Evolutionary conservation across 2,113 vertebrate genomes (phyloP), one percentile per base, ranked within the genome.

Genomic region (Pungitius pungitius): DNA sequence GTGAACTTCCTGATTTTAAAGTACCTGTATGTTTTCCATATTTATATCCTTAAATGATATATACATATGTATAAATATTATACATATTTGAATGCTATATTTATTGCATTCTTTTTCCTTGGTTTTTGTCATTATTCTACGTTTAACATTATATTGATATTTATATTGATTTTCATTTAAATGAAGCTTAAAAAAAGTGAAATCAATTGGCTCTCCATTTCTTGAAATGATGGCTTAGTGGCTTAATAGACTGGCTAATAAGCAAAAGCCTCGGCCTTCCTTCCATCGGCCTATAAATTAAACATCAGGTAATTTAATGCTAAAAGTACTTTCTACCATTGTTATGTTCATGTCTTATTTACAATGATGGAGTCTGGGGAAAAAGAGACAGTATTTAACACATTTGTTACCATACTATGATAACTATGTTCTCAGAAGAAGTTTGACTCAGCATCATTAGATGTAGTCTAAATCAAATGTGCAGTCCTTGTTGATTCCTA

Each of bases 401-500:
- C 56, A 42, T 35, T 4, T 0, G 0, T 14, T 2, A 8, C 6
- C 52, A 18, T 13, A 22, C 27, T 2, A 57, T 27, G 24, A 35
- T 26, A 22, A 62, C 26, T 51, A 0, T 49, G 42, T 62, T 52
- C 72, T 63, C 33, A 15, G 22, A 17, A 10, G 20, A 59, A 55
- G 49, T 52, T 22, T n/a, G 47, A 60, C 62, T 73, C 51, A 56
- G 69, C 61, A 51, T 57, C 57, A 12, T 43, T 54, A 51, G 75
- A 59, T 70, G 58, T 54, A 83, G 87, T 26, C 75, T 76, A 81
- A 87, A 87, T 84, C 83, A 79, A 71, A 4, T 24, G 4, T n/a
- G 40, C 72, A 26, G 35, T 33, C 17, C 4, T 77, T 47, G 61
- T 17, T 52, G 49, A 78, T 81, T 81, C 33, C 20, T 75, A 85